Evolutionary conservation across 2,797 vertebrate genomes (phyloP).

Genomic region (Peromyscus melanophrys): DNA sequence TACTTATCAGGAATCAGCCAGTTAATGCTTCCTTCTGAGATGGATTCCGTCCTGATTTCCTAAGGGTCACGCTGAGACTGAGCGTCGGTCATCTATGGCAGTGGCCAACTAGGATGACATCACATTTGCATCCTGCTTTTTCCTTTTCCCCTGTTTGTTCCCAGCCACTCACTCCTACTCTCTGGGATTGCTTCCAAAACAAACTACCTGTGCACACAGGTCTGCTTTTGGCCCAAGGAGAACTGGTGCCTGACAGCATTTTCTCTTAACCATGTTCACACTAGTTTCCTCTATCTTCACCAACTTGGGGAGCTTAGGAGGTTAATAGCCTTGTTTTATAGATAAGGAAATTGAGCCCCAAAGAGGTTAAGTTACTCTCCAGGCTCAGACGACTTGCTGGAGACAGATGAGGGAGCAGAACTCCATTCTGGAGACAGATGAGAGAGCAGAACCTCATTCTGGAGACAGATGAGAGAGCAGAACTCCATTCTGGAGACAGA

Average conservation of each 20-base stretch:
- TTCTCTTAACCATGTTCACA: background rate
- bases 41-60: background rate
- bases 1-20: background rate
- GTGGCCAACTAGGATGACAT: background rate
- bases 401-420: background rate
- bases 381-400: background rate
- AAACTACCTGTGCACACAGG: background rate
- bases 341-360: background rate
- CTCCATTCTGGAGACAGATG: background rate
- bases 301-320: background rate
- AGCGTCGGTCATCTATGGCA: background rate
- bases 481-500: background rate
- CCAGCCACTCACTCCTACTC: background rate
- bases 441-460: too few relatives aligned
- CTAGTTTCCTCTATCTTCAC: background rate
- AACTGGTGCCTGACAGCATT: background rate
- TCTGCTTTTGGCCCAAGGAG: background rate
- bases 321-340: background rate
- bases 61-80: background rate
- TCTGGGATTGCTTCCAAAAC: constrained; percentile 34
- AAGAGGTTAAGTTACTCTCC: background rate
- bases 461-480: background rate
- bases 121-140: background rate
- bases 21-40: background rate
- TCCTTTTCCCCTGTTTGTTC: background rate